A percentile compares a stretch with the other conserved stretches of the same genome.
Conservation (phyloP, 2,113 vertebrate genomes). For the Laticauda colubrina region DNA sequence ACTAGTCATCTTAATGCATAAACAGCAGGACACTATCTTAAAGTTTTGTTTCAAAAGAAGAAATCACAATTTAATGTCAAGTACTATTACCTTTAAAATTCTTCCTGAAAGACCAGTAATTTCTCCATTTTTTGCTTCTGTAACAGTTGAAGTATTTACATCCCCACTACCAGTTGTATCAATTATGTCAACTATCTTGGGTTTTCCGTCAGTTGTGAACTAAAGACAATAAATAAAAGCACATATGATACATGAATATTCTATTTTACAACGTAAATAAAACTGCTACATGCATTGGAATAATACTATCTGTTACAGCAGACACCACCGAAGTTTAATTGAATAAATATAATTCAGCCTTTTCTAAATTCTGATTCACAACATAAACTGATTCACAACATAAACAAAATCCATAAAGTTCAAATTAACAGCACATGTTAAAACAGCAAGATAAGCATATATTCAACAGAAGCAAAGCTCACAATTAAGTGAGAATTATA, state of each 20-base stretch:
- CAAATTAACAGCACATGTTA: not conserved
- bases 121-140: constrained; percentile 86
- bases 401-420: not conserved
- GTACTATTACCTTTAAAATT: constrained; percentile 79
- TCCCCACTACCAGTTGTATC: constrained; percentile 98
- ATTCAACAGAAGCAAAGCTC: not conserved
- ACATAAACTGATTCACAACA: not conserved
- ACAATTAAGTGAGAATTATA: not conserved
- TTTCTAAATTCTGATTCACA: not conserved
- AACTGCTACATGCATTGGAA: not conserved
- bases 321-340: not conserved
- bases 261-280: not conserved
- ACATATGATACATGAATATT: not conserved
- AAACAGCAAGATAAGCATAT: not conserved
- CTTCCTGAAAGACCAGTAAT: constrained; percentile 88
- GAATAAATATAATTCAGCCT: not conserved
- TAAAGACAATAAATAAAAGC: constrained; percentile 55
- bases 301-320: not conserved
- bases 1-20: not conserved
- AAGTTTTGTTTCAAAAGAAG: not conserved
- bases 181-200: constrained; percentile 96
- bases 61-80: not conserved
- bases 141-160: constrained; percentile 85
- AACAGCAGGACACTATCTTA: not conserved
- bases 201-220: constrained; percentile 92